phyloP scores from a whole-genome alignment of 2,888 invertebrate species.

The Darwinula stevensoni region DNA sequence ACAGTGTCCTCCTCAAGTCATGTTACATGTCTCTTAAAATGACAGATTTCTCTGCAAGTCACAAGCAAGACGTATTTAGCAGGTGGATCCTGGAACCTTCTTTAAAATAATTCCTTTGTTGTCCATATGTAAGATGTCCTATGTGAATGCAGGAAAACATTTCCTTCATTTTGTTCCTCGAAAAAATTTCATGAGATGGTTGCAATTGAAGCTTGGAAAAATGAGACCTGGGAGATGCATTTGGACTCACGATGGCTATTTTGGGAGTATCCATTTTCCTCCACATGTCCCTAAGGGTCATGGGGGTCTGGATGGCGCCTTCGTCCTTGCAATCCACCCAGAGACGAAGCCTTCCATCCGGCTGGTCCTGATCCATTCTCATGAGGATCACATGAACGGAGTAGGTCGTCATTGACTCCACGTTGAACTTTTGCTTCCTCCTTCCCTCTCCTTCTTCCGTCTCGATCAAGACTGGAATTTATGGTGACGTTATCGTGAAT shows the following conservation, averaged over 20 bases:
- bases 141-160: background rate
- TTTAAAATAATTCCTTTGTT: too few relatives aligned
- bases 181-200: background rate
- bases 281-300: background rate
- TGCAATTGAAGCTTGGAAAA: background rate
- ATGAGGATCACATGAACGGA: background rate
- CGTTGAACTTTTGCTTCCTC: background rate
- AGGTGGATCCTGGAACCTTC: too few relatives aligned
- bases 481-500: too few relatives aligned
- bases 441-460: background rate
- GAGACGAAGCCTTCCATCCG: background rate
- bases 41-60: too few relatives aligned
- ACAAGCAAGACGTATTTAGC: too few relatives aligned
- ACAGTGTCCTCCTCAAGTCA: too few relatives aligned
- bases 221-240: background rate
- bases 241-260: background rate
- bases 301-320: background rate
- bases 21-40: too few relatives aligned
- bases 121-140: slow-evolving; percentile 1
- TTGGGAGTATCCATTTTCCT: background rate
- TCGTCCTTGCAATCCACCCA: background rate
- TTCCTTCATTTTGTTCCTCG: background rate
- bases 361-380: background rate
- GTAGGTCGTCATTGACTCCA: background rate
- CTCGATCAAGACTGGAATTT: background rate